Evolutionary conservation across 2,888 invertebrate genomes (phyloP).

Genomic region (Antitype chi): DNA sequence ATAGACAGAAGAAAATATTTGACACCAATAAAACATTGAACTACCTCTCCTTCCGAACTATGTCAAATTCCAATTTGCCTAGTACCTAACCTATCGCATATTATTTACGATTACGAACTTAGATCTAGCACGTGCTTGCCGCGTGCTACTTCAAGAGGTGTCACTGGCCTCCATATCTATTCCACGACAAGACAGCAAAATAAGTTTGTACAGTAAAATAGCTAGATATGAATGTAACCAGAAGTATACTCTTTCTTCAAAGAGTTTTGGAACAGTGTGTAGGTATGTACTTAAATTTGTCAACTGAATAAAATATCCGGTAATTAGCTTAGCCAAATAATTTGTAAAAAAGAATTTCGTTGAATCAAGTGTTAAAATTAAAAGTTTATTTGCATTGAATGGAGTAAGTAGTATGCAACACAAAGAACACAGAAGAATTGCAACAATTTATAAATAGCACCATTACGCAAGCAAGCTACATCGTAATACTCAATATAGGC

Average conservation of each 20-base stretch:
- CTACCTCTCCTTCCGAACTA: not conserved
- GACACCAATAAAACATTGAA: constrained; percentile 16
- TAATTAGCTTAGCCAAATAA: not conserved
- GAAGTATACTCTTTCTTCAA: not conserved
- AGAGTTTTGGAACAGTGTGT: not conserved
- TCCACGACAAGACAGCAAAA: constrained; percentile 25
- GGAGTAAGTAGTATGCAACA: not conserved
- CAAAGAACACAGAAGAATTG: not conserved
- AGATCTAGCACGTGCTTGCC: constrained; percentile 42
- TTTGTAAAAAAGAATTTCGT: too few species aligned
- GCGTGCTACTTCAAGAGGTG: constrained; percentile 43
- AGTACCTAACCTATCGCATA: constrained; percentile 29
- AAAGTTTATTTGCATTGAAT: not conserved
- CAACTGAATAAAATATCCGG: not conserved
- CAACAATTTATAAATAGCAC: constrained; percentile 19
- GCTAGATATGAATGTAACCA: not conserved
- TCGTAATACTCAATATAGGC: constrained; percentile 33
- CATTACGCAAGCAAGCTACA: constrained; percentile 32
- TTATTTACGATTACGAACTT: constrained; percentile 39
- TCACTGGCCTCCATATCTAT: constrained; percentile 55
- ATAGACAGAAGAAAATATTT: not conserved
- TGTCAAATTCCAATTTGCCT: constrained; percentile 27
- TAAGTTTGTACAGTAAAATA: constrained; percentile 23
- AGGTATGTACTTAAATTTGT: constrained; percentile 1
- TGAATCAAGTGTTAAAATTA: not conserved